Conservation (phyloP, 2,888 invertebrate species). For the Napeogenes sylphis region DNA sequence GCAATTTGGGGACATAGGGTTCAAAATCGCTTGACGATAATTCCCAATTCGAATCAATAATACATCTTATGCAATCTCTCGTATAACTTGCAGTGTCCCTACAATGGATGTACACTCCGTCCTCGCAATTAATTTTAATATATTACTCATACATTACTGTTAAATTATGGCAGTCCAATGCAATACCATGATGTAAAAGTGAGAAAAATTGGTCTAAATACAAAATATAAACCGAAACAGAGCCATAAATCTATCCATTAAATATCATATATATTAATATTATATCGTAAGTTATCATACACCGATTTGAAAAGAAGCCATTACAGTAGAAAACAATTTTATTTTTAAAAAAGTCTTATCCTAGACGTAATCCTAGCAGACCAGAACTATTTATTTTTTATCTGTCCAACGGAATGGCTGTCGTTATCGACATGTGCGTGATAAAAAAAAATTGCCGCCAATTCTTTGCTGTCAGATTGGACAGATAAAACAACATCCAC, state of each 20-base stretch:
- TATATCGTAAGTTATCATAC: constrained; percentile 56
- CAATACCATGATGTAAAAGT: constrained; percentile 66
- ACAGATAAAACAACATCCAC: constrained; percentile 48
- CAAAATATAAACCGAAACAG: constrained; percentile 53
- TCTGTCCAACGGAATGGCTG: constrained; percentile 43
- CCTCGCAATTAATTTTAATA: constrained; percentile 27
- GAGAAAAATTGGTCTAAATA: constrained; percentile 74
- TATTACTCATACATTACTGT: constrained; percentile 36
- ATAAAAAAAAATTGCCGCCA: constrained; percentile 32
- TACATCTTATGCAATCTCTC: not conserved
- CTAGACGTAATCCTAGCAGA: constrained; percentile 68
- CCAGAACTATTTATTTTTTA: constrained; percentile 56
- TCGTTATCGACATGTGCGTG: constrained; percentile 10
- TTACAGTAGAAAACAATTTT: constrained; percentile 69
- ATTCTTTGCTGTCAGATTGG: constrained; percentile 41
- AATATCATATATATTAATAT: constrained; percentile 47
- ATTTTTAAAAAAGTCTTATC: constrained; percentile 64
- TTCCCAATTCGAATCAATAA: not conserved
- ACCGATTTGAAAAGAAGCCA: constrained; percentile 69
- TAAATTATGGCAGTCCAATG: constrained; percentile 73
- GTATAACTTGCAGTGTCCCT: not conserved
- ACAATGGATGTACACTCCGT: constrained; percentile 19
- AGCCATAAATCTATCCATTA: constrained; percentile 56
- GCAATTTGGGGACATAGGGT: constrained; percentile 18
- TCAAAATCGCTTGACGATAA: not conserved